Conservation (phyloP, 2,113 vertebrate species). For the Charina bottae region DNA sequence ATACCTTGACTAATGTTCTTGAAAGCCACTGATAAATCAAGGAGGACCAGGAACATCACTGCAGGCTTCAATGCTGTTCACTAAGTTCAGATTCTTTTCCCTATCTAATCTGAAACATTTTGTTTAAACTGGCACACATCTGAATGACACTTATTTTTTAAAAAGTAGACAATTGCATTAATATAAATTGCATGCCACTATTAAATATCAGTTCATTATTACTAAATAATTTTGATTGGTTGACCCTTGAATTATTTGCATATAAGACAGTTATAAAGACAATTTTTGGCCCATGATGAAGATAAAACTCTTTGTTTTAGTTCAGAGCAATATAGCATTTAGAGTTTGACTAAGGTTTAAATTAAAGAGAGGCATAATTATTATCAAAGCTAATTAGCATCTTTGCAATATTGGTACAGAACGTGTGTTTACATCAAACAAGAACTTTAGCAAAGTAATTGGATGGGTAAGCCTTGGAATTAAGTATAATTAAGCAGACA, state of each 20-base stretch:
- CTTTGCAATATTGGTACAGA: conserved; percentile 6
- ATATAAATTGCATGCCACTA: background rate
- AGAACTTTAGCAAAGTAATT: conserved; percentile 20
- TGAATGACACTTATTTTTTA: background rate
- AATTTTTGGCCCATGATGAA: background rate
- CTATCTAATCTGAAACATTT: background rate
- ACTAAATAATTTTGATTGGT: background rate
- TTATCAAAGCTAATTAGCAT: conserved; percentile 11
- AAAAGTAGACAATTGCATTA: background rate
- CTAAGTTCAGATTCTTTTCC: background rate
- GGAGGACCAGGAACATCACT: background rate
- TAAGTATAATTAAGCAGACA: conserved; percentile 13
- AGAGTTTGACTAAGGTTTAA: conserved; percentile 11
- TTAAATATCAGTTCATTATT: background rate
- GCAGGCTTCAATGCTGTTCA: background rate
- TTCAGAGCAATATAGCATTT: conserved; percentile 5
- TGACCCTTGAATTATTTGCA: background rate
- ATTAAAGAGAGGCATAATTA: conserved; percentile 24
- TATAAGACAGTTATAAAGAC: background rate
- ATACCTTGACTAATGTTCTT: background rate
- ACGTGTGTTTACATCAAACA: conserved; percentile 2
- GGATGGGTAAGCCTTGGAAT: conserved; percentile 14
- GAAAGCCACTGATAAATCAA: background rate
- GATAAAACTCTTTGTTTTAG: background rate
- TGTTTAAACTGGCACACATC: background rate